These are phyloP conservation scores for Gastrophysa polygoni DNA, from an alignment of 2,888 invertebrate genomes.

Conservation along the genomic window DNA sequence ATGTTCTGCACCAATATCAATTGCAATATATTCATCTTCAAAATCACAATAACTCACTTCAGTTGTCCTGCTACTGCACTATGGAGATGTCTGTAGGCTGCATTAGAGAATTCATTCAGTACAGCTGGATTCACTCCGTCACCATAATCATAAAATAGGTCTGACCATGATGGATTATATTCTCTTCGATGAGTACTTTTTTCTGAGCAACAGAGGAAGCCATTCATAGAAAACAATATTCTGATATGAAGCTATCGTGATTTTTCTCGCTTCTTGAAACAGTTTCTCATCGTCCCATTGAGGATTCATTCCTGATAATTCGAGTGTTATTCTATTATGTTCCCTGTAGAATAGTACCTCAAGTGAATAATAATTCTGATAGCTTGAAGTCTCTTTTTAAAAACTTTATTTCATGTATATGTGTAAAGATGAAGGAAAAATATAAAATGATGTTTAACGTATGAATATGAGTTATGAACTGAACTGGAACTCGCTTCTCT, in stretches of 20 bases:
- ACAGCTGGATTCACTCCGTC: slow-evolving; percentile 47
- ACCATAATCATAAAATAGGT: slow-evolving; percentile 33
- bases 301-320: slow-evolving; percentile 56
- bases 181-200: slow-evolving; percentile 11
- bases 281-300: slow-evolving; percentile 59
- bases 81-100: slow-evolving; percentile 55
- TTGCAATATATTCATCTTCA: too few species aligned
- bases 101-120: slow-evolving; percentile 52
- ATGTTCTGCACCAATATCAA: too few species aligned
- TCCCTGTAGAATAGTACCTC: slow-evolving; percentile 58
- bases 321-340: slow-evolving; percentile 57
- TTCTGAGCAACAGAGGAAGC: slow-evolving; percentile 56
- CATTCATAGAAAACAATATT: slow-evolving; percentile 78
- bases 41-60: slow-evolving; percentile 52
- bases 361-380: too few species aligned
- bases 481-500: too few species aligned
- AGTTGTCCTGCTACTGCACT: slow-evolving; percentile 52
- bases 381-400: too few species aligned
- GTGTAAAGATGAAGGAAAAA: too few species aligned
- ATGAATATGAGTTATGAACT: too few species aligned
- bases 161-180: slow-evolving; percentile 17
- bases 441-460: too few species aligned
- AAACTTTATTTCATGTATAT: too few species aligned
- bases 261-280: slow-evolving; percentile 57
- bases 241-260: slow-evolving; percentile 61